Evolutionary conservation across 2,888 invertebrate genomes (phyloP), one percentile per base, ranked within the genome.

Genomic region (Drosophila limbata): DNA sequence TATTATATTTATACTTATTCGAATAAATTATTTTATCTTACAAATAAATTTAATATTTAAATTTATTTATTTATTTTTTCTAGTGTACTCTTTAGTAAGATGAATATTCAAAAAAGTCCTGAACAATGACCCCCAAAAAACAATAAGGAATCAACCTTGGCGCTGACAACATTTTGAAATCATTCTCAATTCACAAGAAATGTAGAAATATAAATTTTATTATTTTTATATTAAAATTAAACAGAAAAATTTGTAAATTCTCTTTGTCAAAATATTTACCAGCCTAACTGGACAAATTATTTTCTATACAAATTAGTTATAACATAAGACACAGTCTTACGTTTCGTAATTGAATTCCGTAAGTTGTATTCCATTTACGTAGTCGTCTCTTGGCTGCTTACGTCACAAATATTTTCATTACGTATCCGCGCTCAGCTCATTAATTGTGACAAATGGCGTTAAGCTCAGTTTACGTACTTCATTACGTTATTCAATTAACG

Each of bases 401-500:
- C 50, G 50, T 50, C 28, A 40, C 31, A 59, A 28, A 15, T 17
- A 37, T 31, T 40, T 55, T 33, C 15, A 19, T 40, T 40, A 33
- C 59, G 59, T 39, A 33, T 31, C 17, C 33, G 40, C 48, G 25
- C 35, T 60, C 33, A 62, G 37, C 55, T 73, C 69, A 66, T 69
- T 69, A 74, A 66, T 71, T 67, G 64, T 59, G 75, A 67, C 75
- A 64, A 62, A 73, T 75, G 73, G 60, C 63, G 64, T 77, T 78
- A 78, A 66, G 57, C 70, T 57, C 57, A 66, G 66, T 74, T 78
- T 67, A 77, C 71, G 77, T 74, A 63, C 77, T 76, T 76, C 76
- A 77, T 73, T 76, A 76, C 77, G 76, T 77, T 77, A 76, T 76
- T 76, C 76, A 77, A 76, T 76, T 76, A 76, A 66, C 69, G 77